Evolutionary conservation across 2,113 vertebrate genomes (phyloP).

Genomic region (Promerops cafer): DNA sequence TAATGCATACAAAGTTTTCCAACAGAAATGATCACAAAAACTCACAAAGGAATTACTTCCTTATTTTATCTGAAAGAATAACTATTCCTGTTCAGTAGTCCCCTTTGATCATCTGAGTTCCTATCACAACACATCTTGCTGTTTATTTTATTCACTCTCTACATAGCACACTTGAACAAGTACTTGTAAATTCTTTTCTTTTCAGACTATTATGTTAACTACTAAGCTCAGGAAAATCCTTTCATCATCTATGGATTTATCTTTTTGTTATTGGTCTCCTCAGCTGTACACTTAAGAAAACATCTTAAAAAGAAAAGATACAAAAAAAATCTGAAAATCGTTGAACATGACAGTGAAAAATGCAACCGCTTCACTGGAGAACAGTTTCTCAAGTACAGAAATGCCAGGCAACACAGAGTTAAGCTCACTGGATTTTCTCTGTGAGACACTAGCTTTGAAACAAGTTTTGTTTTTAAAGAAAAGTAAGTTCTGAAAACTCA

Average conservation of each 20-base stretch:
- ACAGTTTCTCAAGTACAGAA: background rate
- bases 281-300: slow-evolving; percentile 44
- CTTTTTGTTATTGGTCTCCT: slow-evolving; percentile 49
- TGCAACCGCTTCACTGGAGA: background rate
- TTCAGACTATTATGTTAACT: slow-evolving; percentile 60
- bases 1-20: slow-evolving; percentile 62
- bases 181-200: slow-evolving; percentile 57
- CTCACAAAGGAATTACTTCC: slow-evolving; percentile 65
- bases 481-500: background rate
- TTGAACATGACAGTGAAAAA: slow-evolving; percentile 3
- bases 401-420: slow-evolving; percentile 31
- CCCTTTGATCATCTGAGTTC: slow-evolving; percentile 66
- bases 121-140: slow-evolving; percentile 63
- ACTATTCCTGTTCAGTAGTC: slow-evolving; percentile 57
- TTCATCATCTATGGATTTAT: slow-evolving; percentile 54
- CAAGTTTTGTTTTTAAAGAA: slow-evolving; percentile 9
- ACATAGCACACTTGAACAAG: slow-evolving; percentile 37
- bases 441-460: slow-evolving; percentile 11
- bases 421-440: slow-evolving; percentile 31
- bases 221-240: slow-evolving; percentile 53
- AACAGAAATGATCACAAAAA: slow-evolving; percentile 62
- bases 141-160: slow-evolving; percentile 67
- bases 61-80: slow-evolving; percentile 72
- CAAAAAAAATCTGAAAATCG: slow-evolving; percentile 2
- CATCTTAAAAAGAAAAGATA: slow-evolving; percentile 45